These are phyloP conservation scores for Pachypeltis micranthus DNA, from an alignment of 1,140 invertebrate species.

Conservation along the genomic window DNA sequence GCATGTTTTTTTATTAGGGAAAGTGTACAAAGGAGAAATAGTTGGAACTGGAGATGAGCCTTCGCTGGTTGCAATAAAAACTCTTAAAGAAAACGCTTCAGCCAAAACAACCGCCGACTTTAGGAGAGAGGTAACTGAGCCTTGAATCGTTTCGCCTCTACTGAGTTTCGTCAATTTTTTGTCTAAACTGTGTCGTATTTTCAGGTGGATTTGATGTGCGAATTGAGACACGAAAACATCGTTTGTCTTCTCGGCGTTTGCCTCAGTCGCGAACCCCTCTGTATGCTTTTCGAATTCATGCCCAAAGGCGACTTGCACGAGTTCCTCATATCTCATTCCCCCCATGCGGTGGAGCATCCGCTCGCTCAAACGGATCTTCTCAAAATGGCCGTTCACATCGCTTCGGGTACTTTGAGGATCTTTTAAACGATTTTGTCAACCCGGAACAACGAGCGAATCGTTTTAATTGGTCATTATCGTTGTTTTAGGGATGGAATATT, in stretches of 20 bases:
- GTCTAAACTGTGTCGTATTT: too few relatives aligned
- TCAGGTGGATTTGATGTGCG: constrained; percentile 83
- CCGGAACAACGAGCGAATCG: not conserved
- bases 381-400: constrained; percentile 79
- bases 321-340: constrained; percentile 80
- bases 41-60: constrained; percentile 45
- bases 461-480: too few relatives aligned
- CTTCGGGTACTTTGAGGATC: constrained; percentile 67
- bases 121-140: constrained; percentile 49
- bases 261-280: constrained; percentile 79
- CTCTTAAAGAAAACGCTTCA: constrained; percentile 83
- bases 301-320: constrained; percentile 88
- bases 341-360: constrained; percentile 54
- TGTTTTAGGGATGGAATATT: constrained; percentile 79
- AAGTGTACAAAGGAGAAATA: constrained; percentile 91
- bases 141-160: not conserved
- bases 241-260: constrained; percentile 89
- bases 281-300: constrained; percentile 96
- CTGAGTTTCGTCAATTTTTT: not conserved
- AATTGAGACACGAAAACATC: constrained; percentile 88
- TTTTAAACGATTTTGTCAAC: too few relatives aligned
- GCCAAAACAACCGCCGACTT: constrained; percentile 86
- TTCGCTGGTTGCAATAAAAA: constrained; percentile 84
- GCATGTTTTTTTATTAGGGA: constrained; percentile 42
- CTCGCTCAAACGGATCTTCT: constrained; percentile 72